Conservation (phyloP, 1,140 invertebrate genomes). For the Tetramorium alpestre region DNA sequence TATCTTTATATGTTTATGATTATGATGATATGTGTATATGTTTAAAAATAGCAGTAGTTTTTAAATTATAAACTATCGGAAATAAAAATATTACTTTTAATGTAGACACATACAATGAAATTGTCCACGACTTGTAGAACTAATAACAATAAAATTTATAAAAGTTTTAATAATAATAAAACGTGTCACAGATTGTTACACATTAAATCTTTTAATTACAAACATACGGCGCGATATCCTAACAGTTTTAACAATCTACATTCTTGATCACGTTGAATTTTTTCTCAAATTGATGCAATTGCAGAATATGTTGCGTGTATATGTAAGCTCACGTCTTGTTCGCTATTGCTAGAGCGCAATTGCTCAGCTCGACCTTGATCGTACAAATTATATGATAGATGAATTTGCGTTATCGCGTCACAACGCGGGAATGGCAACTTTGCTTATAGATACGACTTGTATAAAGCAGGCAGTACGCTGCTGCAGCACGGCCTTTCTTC, state of each 20-base stretch:
- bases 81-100: no score
- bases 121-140: no score
- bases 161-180: not conserved
- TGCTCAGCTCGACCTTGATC: conserved; percentile 32
- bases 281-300: not conserved
- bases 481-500: conserved; percentile 23
- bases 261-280: not conserved
- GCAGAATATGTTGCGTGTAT: not conserved
- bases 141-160: no score
- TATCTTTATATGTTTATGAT: not conserved
- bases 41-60: no score
- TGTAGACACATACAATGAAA: no score
- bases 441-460: conserved; percentile 39
- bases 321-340: not conserved
- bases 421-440: conserved; percentile 13
- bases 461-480: conserved; percentile 41
- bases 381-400: conserved; percentile 57
- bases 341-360: conserved; percentile 29
- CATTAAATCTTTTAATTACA: not conserved
- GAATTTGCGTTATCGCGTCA: conserved; percentile 45
- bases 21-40: no score
- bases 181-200: not conserved
- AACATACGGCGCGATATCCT: no score
- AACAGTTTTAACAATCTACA: not conserved
- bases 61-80: no score